A percentile compares a stretch with the other conserved stretches of the same genome.
Conservation (phyloP, 1,140 invertebrate genomes). For the Saxidomus purpurata region DNA sequence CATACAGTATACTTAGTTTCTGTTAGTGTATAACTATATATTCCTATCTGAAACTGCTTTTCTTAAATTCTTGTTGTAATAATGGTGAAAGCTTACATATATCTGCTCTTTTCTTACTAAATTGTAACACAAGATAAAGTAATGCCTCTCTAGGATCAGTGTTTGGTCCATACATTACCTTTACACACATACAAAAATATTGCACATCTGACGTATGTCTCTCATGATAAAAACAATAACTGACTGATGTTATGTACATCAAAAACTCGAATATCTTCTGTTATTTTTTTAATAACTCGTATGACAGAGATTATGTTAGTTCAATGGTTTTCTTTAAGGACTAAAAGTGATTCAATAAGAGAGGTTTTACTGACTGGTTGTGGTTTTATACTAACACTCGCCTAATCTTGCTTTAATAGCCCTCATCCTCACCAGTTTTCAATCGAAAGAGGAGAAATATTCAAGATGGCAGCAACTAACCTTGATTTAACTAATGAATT, state of each 20-base stretch:
- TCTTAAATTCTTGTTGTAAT: not conserved
- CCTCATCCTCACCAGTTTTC: conserved; percentile 38
- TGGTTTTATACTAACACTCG: conserved; percentile 27
- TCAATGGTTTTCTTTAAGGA: not conserved
- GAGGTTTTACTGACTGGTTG: too few species aligned
- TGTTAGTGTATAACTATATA: not conserved
- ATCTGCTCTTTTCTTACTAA: not conserved
- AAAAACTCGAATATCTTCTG: too few species aligned
- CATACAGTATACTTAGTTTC: not conserved
- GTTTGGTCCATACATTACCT: too few species aligned
- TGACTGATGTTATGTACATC: too few species aligned
- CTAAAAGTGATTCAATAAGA: not conserved
- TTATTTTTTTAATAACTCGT: not conserved
- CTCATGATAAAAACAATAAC: too few species aligned
- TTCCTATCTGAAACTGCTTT: not conserved
- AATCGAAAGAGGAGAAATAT: not conserved
- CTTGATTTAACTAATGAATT: not conserved
- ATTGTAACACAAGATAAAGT: not conserved
- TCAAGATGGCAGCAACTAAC: not conserved
- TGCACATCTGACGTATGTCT: too few species aligned
- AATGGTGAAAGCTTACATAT: not conserved
- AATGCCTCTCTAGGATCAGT: not conserved
- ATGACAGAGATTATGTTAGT: not conserved
- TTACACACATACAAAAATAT: too few species aligned
- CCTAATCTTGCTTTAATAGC: not conserved